A percentile compares a stretch with the other conserved stretches of the same genome.
Conservation (phyloP, 2,797 vertebrate genomes). For the Rhinogobio ventralis region DNA sequence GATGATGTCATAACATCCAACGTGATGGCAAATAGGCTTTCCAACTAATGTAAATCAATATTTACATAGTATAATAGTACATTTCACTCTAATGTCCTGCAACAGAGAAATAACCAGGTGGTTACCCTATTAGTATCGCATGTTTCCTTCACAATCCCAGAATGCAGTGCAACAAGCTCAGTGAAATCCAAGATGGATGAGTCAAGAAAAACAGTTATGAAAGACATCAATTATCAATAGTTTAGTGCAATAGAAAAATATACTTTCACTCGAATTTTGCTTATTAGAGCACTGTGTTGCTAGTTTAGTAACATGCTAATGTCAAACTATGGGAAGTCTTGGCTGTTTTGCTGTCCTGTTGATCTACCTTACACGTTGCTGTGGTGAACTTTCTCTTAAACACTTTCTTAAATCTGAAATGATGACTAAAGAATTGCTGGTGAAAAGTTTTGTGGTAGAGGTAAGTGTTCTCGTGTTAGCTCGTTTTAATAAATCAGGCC, state of each 20-base stretch:
- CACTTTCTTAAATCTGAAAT: constrained; percentile 62
- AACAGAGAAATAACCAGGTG: not conserved
- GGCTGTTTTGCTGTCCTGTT: constrained; percentile 59
- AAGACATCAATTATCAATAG: not conserved
- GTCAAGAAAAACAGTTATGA: not conserved
- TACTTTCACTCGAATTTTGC: not conserved
- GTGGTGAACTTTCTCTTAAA: constrained; percentile 48
- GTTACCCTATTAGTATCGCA: not conserved
- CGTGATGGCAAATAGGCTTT: not conserved
- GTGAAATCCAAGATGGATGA: not conserved
- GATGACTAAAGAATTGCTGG: constrained; percentile 65
- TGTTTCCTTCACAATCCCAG: not conserved
- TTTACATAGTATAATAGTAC: not conserved
- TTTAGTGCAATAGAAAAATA: not conserved
- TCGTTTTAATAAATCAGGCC: constrained; percentile 63
- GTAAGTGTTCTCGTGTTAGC: constrained; percentile 62
- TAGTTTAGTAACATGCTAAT: not conserved
- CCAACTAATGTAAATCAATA: not conserved
- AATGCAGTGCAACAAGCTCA: not conserved
- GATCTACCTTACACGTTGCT: constrained; percentile 68
- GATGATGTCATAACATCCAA: not conserved
- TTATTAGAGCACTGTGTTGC: not conserved
- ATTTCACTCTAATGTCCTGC: not conserved
- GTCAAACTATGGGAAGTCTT: constrained; percentile 47
- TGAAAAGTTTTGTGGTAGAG: constrained; percentile 58